Evolutionary conservation across 2,888 invertebrate genomes (phyloP), one percentile per base, ranked within the genome.

Genomic region (Limulus polyphemus): DNA sequence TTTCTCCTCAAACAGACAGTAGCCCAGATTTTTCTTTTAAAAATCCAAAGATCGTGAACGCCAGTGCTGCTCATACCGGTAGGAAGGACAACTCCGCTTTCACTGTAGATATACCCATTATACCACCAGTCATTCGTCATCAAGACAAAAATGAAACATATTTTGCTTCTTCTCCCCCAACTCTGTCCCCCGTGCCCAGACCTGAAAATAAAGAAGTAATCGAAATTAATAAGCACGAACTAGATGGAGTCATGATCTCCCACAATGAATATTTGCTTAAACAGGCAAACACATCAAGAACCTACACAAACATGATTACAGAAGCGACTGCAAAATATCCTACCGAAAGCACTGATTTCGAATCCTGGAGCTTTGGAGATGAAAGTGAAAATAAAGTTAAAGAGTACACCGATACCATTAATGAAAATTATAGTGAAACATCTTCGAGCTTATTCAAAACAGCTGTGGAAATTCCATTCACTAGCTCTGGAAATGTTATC

Each of bases 181-280:
- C 32, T 32, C 32, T 32, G 32, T 32, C 32, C 7, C 32, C 32
- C 32, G 1, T 32, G 7, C 32, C 32, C 32, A 32, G 32, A 32
- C 32, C 7, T 32, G 32, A 32, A 32, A 32, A 11, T 7, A 52
- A 52, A 16, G 59, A 64, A 55, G 65, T 71, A 7, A 69, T 72
- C 59, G 72, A 72, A 64, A 71, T 72, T 55, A 69, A 69, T 12
- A 60, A 70, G 32, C 63, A 61, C 1, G 72, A 72, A 62, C 65
- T 72, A 14, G 72, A 72, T 58, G 68, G 67, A 3, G 69, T 72
- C n/a, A 72, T 72, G 72, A 71, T 71, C 70, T 72, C 72, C 1
- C 72, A 71, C 60, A 69, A 72, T 10, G 69, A 72, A 13, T 72
- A 70, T 62, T 63, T 71, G 5, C 56, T 62, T 11, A 68, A 69